Base-by-base conservation (phyloP, 1,140 invertebrate genomes). In the Adelges cooleyi region DNA sequence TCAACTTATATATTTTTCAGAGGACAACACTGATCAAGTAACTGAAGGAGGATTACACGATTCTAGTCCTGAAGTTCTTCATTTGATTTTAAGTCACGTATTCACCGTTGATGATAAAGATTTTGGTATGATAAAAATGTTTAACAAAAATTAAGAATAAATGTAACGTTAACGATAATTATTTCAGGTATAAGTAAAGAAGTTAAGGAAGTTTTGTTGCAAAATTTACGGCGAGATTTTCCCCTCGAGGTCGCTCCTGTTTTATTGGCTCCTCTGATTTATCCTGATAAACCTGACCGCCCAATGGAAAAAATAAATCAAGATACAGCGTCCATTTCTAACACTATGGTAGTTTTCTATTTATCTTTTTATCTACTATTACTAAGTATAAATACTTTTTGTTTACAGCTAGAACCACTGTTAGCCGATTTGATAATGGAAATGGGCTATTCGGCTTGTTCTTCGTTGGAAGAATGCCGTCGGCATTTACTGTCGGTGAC, bases 361-460 rank as follows among this genome's bases (percentile, higher is more conserved):
- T 65, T 25, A 42, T 52, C 65, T 15, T 27, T 50, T n/a, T n/a
- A n/a, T n/a, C n/a, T 6, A 36, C 15, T 51, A 51, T 51, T 33
- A 27, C 33, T 50, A 13, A 20, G n/a, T 33, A 15, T 54, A 33
- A 29, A 53, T 46, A 1, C 5, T 27, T 67, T 46, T 23, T 44
- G 56, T 36, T 70, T 68, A 48, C 52, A 72, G 69, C 82, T 85
- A 77, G 85, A 86, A 65, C 84, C 80, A 73, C 82, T 86, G 67
- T 75, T 89, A 70, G 83, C 86, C 65, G 87, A 95, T 71, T 79
- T 95, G 70, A 85, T 96, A 69, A 82, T 87, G 73, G 92, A 97
- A 77, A 82, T 93, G 70, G 91, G 92, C 40, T 94, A 90, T 75
- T 79, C 82, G 66, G 94, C 95, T 74, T 95, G 91, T 62, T 79